Conservation (phyloP, 2,797 vertebrate genomes). For the Adelosebastes latens region DNA sequence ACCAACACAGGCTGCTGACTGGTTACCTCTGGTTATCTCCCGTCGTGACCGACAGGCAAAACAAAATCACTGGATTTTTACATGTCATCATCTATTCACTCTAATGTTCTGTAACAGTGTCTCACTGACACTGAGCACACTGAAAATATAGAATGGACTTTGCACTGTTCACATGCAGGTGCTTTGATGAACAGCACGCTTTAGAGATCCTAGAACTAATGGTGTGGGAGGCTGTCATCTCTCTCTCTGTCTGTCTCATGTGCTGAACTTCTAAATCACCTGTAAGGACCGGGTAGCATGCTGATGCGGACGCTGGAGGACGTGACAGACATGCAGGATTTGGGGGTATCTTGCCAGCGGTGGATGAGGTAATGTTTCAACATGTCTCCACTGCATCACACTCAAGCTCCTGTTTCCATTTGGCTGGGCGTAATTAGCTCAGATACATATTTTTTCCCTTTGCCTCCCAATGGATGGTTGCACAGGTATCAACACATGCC, state of each 20-base stretch:
- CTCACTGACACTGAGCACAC: background rate
- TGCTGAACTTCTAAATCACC: background rate
- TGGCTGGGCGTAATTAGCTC: background rate
- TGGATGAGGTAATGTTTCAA: constrained; percentile 63
- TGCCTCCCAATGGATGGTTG: background rate
- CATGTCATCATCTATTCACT: background rate
- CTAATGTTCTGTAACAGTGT: constrained; percentile 20
- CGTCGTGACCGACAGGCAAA: background rate
- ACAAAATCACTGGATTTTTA: background rate
- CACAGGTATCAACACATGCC: background rate
- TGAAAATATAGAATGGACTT: background rate
- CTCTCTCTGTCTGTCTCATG: background rate
- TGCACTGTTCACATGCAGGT: background rate
- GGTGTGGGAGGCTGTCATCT: no score
- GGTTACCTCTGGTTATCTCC: background rate
- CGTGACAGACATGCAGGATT: constrained; percentile 60
- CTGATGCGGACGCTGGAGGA: background rate
- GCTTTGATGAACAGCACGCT: background rate
- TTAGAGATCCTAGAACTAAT: background rate
- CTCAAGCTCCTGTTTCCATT: background rate
- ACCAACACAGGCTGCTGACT: background rate
- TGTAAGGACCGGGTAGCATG: background rate
- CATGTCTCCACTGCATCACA: constrained; percentile 6
- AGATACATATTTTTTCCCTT: background rate
- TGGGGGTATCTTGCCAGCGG: background rate